Base-by-base conservation (phyloP, 2,888 invertebrate species). In the Agrotis ipsilon region DNA sequence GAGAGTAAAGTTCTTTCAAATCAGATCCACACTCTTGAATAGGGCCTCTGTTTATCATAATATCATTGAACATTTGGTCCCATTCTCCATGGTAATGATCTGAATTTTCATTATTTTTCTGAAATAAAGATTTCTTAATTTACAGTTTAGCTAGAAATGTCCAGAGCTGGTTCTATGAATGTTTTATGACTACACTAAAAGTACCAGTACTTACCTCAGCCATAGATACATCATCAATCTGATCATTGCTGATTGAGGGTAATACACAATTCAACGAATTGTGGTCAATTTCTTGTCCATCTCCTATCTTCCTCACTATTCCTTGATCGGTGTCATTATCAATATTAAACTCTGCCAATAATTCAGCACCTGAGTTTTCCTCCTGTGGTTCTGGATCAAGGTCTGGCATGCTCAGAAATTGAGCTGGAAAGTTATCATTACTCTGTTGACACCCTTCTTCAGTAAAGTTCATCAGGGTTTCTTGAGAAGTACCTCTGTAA, bases 1-100 rank as follows among this genome's bases (percentile, higher is more conserved):
- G 96, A 54, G 93, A 94, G 80, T 96, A 96, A 1, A 96, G 88
- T 78, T 96, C 96, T 73, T 95, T 95, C 55, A 96, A 87, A 77
- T 96, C 96, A 52, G 94, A 92, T 32, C 92, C 90, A 87, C 92
- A 91, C 63, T 96, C 96, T 83, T 93, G 94, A 69, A 86, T 92
- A 24, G 91, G 85, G 64, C 87, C 88, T 83, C 92, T 94, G 79
- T 89, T 94, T 11, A 88, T 90, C 75, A 95, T 93, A 49, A 96
- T 94, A 57, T 96, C 96, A 90, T 91, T 92, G 67, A 96, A 94
- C 94, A 96, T 96, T 88, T 94, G 94, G 64, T 96, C 96, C 95
- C 96, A 96, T 83, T 96, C 96, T 57, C 92, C 93, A 88, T 94
- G 92, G 65, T 94, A 95, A 68, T 94, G 92, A 69, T 92, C 91